A percentile compares a stretch with the other conserved stretches of the same genome.
These are phyloP conservation scores for Parauchenoglanis ngamensis DNA, from an alignment of 2,797 vertebrate species.

Conservation along the genomic window DNA sequence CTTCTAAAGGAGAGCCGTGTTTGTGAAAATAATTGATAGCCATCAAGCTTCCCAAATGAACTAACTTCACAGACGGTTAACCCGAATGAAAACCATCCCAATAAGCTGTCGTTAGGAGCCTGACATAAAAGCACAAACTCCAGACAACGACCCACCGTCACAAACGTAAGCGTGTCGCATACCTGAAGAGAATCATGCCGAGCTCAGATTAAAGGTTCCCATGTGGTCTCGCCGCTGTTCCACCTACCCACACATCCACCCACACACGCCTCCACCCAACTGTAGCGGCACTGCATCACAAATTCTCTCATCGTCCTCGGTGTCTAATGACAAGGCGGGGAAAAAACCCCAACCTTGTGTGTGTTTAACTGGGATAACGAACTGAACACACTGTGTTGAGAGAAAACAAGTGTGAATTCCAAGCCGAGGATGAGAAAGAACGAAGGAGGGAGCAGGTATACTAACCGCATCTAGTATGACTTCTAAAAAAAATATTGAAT, in stretches of 20 bases:
- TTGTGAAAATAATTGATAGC: neutral
- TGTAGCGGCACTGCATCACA: conserved; percentile 21
- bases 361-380: neutral
- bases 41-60: neutral
- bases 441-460: neutral
- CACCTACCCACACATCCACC: conserved; percentile 11
- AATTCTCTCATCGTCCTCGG: conserved; percentile 6
- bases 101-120: neutral
- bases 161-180: neutral
- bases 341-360: neutral
- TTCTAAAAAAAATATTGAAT: too few species aligned
- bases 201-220: conserved; percentile 40
- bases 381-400: neutral
- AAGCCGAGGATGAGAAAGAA: neutral
- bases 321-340: neutral
- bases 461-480: neutral
- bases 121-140: neutral
- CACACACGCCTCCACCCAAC: conserved; percentile 5
- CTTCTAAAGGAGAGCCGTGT: too few species aligned
- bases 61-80: neutral
- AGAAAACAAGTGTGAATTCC: neutral
- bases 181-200: neutral
- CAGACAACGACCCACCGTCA: neutral
- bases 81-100: neutral
- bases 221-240: conserved; percentile 34